A percentile compares a stretch with the other conserved stretches of the same genome.
These are phyloP conservation scores for Sabellastarte sp. DNA, from an alignment of 2,888 invertebrate genomes.

Conservation along the genomic window DNA sequence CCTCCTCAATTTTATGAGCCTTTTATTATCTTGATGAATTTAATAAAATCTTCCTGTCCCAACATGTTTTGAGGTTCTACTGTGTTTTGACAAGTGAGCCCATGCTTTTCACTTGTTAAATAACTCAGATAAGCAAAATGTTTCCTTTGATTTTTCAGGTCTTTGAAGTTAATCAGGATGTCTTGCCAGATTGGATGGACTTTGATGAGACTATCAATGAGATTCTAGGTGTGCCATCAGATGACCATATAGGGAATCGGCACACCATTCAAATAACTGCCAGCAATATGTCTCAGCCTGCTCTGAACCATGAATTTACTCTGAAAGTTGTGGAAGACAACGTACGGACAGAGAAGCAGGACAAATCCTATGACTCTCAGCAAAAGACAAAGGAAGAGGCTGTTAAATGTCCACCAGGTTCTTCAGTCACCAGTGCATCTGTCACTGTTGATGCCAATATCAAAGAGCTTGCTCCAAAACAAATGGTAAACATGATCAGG, in stretches of 20 bases:
- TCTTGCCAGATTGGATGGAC: conserved; percentile 60
- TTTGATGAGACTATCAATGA: conserved; percentile 72
- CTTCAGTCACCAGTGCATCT: conserved; percentile 67
- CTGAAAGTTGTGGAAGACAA: conserved; percentile 65
- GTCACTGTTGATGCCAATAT: conserved; percentile 71
- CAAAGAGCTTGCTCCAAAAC: conserved; percentile 67
- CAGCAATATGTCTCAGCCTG: background rate
- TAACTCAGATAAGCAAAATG: no score
- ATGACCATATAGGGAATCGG: conserved; percentile 67
- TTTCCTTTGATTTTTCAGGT: conserved; percentile 17
- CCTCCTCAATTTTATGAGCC: no score
- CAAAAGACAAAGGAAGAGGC: conserved; percentile 31
- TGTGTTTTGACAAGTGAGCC: no score
- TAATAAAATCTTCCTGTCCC: no score
- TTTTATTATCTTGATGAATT: no score
- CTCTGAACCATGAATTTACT: conserved; percentile 60
- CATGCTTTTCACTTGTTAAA: no score
- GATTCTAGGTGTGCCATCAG: conserved; percentile 72
- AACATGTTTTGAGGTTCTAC: no score
- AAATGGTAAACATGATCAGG: conserved; percentile 63
- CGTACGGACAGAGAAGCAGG: conserved; percentile 20
- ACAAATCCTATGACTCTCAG: conserved; percentile 29
- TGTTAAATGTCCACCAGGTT: conserved; percentile 56
- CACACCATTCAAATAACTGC: conserved; percentile 62
- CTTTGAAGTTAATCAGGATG: conserved; percentile 14